Evolutionary conservation across 2,888 invertebrate species (phyloP).

Genomic region (Hypomecis atomaria): DNA sequence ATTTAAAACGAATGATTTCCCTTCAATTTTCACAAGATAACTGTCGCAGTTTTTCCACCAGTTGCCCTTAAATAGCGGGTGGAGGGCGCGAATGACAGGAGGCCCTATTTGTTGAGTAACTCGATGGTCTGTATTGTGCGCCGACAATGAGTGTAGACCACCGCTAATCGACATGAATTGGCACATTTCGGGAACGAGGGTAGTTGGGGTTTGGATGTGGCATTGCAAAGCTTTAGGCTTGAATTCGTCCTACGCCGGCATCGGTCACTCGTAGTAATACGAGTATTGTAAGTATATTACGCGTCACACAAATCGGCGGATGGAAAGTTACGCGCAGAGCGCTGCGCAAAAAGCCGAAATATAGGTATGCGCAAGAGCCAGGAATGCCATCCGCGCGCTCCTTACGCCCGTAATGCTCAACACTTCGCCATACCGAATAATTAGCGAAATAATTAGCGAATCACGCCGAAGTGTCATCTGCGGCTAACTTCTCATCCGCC

Average conservation of each 20-base stretch:
- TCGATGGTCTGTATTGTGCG: constrained; percentile 70
- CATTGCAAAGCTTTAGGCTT: constrained; percentile 7
- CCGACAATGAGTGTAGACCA: constrained; percentile 76
- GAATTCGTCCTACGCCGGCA: constrained; percentile 2
- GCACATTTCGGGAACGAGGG: constrained; percentile 63
- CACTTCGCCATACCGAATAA: too few relatives aligned
- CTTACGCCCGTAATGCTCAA: too few relatives aligned
- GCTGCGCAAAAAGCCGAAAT: too few relatives aligned
- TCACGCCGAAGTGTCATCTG: too few relatives aligned
- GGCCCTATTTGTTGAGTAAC: constrained; percentile 74
- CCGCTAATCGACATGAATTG: constrained; percentile 83
- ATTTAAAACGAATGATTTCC: constrained; percentile 51
- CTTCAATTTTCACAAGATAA: constrained; percentile 64
- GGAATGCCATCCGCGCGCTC: too few relatives aligned
- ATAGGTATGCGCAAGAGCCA: too few relatives aligned
- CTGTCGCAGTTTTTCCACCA: constrained; percentile 61
- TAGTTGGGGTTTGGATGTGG: constrained; percentile 47
- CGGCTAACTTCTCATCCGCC: too few relatives aligned
- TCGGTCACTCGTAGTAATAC: too few relatives aligned
- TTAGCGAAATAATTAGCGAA: too few relatives aligned
- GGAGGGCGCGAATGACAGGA: constrained; percentile 61
- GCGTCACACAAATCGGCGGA: too few relatives aligned
- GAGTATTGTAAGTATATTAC: too few relatives aligned
- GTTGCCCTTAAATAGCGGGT: constrained; percentile 72
- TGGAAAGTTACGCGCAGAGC: too few relatives aligned